Conservation (phyloP, 2,113 vertebrate genomes). For the Caracal caracal region DNA sequence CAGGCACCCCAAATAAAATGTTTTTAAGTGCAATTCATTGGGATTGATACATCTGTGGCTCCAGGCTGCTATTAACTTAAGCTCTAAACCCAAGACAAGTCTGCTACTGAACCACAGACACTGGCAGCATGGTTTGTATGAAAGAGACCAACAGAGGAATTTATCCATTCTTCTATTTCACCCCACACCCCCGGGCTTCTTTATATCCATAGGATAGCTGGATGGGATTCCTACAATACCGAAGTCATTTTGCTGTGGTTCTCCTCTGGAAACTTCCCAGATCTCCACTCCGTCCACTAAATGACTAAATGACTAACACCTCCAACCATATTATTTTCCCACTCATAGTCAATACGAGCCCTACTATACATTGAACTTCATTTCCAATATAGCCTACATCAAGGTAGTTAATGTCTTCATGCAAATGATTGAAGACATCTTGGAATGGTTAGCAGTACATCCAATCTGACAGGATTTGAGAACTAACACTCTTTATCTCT, state of each 20-base stretch:
- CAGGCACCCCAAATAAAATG: too few relatives aligned
- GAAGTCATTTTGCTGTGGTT: not conserved
- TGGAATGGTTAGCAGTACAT: not conserved
- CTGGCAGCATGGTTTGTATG: not conserved
- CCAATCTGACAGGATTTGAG: not conserved
- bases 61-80: not conserved
- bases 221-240: not conserved
- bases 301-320: not conserved
- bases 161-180: rapidly evolving
- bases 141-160: not conserved
- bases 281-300: not conserved
- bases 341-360: not conserved
- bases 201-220: not conserved
- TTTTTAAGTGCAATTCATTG: not conserved
- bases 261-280: not conserved
- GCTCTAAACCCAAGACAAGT: not conserved
- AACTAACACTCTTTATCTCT: not conserved
- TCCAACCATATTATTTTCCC: not conserved
- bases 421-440: not conserved
- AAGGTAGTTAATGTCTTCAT: not conserved
- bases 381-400: not conserved
- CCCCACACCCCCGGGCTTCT: not conserved
- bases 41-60: too few relatives aligned
- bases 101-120: not conserved
- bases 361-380: not conserved